A percentile compares a stretch with the other conserved stretches of the same genome.
These are phyloP conservation scores for Steatornis caripensis DNA, from an alignment of 2,113 vertebrate species.

Conservation along the genomic window DNA sequence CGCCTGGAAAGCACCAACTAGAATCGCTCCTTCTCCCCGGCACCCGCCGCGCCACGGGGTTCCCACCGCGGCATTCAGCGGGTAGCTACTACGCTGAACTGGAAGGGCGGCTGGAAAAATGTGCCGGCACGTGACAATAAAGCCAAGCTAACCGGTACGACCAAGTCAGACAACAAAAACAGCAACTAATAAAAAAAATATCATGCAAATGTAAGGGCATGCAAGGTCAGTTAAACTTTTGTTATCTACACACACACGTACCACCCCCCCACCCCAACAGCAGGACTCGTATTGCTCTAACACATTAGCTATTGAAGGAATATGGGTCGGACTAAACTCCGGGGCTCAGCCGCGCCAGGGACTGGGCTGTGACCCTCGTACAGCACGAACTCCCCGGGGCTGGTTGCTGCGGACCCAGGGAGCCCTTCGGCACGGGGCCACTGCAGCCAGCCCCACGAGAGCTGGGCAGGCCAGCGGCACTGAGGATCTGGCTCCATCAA, in stretches of 20 bases:
- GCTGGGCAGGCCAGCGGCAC: not conserved
- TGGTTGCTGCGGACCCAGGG: not conserved
- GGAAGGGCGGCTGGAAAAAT: not conserved
- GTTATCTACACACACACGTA: not conserved
- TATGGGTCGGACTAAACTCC: accelerated
- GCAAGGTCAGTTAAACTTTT: conserved; percentile 28
- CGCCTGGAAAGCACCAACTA: not conserved
- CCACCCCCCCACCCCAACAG: not conserved
- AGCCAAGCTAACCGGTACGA: not conserved
- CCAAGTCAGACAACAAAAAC: not conserved
- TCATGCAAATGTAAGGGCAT: conserved; percentile 24
- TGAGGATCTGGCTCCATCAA: not conserved
- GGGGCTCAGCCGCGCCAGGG: accelerated
- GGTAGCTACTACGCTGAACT: not conserved
- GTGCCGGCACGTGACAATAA: not conserved
- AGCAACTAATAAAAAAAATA: not conserved
- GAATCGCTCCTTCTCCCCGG: not conserved
- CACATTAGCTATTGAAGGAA: not conserved
- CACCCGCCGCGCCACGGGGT: not conserved
- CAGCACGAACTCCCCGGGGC: not conserved
- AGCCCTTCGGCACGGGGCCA: not conserved
- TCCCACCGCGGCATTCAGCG: not conserved
- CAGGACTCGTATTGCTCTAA: not conserved
- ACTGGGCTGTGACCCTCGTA: not conserved
- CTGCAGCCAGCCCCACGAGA: not conserved